These are phyloP conservation scores for Paratilapia polleni DNA, from an alignment of 2,113 vertebrate genomes.

Conservation along the genomic window DNA sequence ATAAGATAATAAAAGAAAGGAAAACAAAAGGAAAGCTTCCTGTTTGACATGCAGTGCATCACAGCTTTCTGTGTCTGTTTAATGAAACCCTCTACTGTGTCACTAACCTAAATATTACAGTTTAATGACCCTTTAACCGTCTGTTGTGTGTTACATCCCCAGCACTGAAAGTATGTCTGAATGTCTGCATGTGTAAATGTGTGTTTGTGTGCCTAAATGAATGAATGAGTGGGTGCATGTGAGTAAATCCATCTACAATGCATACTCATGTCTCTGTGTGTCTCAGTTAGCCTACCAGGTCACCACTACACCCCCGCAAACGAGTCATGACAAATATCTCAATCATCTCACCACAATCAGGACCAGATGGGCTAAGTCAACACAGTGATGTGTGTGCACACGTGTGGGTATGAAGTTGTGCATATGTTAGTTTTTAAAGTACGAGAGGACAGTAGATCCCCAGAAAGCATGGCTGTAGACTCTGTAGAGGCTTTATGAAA, in stretches of 20 bases:
- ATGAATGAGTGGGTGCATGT: slow-evolving; percentile 7
- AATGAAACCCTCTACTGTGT: slow-evolving; percentile 20
- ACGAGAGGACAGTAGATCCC: not conserved
- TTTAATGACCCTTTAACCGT: slow-evolving; percentile 19
- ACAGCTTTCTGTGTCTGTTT: not conserved
- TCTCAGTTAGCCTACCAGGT: slow-evolving; percentile 36
- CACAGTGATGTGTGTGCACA: not conserved
- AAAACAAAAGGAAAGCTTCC: slow-evolving; percentile 4
- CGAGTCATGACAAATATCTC: slow-evolving; percentile 68
- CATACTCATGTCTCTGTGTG: slow-evolving; percentile 19
- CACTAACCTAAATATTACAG: slow-evolving; percentile 33
- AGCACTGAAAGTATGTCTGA: not conserved
- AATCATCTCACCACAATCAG: slow-evolving; percentile 66
- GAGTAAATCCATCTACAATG: slow-evolving; percentile 24
- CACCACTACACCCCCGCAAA: slow-evolving; percentile 49
- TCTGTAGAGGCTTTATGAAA: not conserved
- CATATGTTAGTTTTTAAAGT: slow-evolving; percentile 10
- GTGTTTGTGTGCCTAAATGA: not conserved
- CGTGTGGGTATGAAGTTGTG: slow-evolving; percentile 12
- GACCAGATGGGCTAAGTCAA: slow-evolving; percentile 73
- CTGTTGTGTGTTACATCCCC: not conserved
- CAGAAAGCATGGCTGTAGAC: not conserved
- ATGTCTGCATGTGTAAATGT: not conserved
- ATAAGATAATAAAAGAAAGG: slow-evolving; percentile 6
- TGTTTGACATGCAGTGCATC: slow-evolving; percentile 6